Evolutionary conservation across 2,888 invertebrate genomes (phyloP), one percentile per base, ranked within the genome.

Genomic region (Drosophila hamatofila): DNA sequence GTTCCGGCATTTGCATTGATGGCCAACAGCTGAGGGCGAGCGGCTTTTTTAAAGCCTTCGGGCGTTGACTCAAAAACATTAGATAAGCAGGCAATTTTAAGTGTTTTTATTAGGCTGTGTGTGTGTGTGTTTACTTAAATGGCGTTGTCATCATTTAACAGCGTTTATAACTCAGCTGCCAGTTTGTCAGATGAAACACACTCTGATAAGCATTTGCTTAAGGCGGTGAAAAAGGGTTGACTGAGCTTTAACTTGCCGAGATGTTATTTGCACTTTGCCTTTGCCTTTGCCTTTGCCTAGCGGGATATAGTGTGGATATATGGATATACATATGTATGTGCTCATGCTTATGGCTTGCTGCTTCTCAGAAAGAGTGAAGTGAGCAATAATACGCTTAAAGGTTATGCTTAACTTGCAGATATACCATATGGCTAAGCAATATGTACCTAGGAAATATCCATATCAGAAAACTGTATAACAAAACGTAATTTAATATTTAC

Each of bases 21-120:
- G 64, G 56, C 49, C 58, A 54, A 30, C 37, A 49, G 37, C 30
- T 7, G 37, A 27, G n/a, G 27, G 18, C 46, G 11, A 21, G 30
- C 37, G 48, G 21, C 42, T 30, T 18, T 55, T 54, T 63, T 55
- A 35, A 60, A 33, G 52, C 33, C 80, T 61, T 46, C 41, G 18
- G 77, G 63, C 41, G 42, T 37, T 37, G 27, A 37, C 35, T 39
- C 21, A 14, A 44, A 69, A 52, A 11, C 55, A 25, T 70, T 49
- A 62, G 63, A 71, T 60, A 80, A 80, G 66, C 60, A 39, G 63
- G 21, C 52, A 62, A 57, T 72, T 80, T 59, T 60, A 46, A 65
- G 51, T 59, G 59, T 66, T 71, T 71, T 79, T 79, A 75, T 65
- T 62, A 25, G 55, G 18, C 49, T 11, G 11, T 64, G 65, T 63